Evolutionary conservation across 2,888 invertebrate genomes (phyloP), one percentile per base, ranked within the genome.

Genomic region (Cataglyphis livida): DNA sequence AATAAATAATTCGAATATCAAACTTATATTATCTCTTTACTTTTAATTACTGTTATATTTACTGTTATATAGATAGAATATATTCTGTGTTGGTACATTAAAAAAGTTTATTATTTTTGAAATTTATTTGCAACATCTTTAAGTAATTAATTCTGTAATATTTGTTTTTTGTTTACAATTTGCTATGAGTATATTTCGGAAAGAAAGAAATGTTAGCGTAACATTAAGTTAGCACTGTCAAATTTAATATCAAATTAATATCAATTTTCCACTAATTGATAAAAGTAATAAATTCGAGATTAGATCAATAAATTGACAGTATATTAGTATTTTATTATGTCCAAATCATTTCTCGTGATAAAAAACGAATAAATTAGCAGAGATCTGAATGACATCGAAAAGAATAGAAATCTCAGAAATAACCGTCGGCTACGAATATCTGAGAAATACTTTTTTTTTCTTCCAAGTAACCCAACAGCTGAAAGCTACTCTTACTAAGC

Each of bases 401-500:
- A 41, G 32, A 59, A 21, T 61, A 41, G 32, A 44, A 73, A 59
- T 61, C 15, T 44, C 5, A 59, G 15, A 74, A 4, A 62, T 1
- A 74, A 35, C 41, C 9, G 32, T 32, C 15, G 28, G 28, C 44
- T 15, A 5, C 5, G 21, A 62, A 74, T 62, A 62, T 21, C 44
- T 74, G 44, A 48, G 44, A 62, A 74, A 62, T 62, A 25, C 28
- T 57, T 44, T 57, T 57, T 28, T 10, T 3, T 70, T 59, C 5
- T 59, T 35, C n/a, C n/a, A n/a, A 28, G 38, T 62, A 73, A 59
- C 12, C 4, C 25, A 71, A 61, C 38, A 51, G 38, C 21, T 71
- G 1, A 74, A 68, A 81, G 32, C 15, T 62, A 15, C 15, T 75
- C 2, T 82, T 18, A 21, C 44, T 62, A 54, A 68, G 28, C 51